A percentile compares a stretch with the other conserved stretches of the same genome.
These are phyloP conservation scores for Scolopax rusticola DNA, from an alignment of 2,797 vertebrate species.

Conservation along the genomic window DNA sequence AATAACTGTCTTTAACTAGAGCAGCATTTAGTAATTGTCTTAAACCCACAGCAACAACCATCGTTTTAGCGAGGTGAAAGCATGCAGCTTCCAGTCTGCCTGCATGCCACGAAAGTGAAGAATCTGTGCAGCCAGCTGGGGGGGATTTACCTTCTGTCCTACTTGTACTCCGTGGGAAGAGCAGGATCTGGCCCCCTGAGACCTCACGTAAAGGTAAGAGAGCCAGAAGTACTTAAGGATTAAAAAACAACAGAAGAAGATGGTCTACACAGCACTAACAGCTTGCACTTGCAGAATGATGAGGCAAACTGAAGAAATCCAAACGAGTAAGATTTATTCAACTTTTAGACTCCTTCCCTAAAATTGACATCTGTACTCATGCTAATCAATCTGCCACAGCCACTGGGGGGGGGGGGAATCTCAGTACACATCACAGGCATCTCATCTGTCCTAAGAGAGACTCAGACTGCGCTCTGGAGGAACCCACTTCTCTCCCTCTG, in stretches of 20 bases:
- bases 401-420: neutral
- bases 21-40: neutral
- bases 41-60: neutral
- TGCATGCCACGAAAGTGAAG: neutral
- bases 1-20: neutral
- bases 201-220: rapidly evolving
- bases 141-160: neutral
- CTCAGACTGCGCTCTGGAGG: too few species aligned
- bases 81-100: rapidly evolving
- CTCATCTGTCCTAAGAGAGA: neutral
- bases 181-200: neutral
- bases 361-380: rapidly evolving
- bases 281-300: neutral
- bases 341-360: neutral
- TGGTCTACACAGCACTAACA: too few species aligned
- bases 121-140: neutral
- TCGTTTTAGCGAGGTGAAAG: neutral
- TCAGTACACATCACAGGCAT: rapidly evolving
- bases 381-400: neutral
- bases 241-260: neutral
- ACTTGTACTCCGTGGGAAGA: neutral
- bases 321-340: neutral
- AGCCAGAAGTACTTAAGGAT: neutral
- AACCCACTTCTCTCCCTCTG: rapidly evolving
- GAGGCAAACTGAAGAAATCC: neutral